phyloP scores from a whole-genome alignment of 2,888 invertebrate genomes.

The Eledona agricola region DNA sequence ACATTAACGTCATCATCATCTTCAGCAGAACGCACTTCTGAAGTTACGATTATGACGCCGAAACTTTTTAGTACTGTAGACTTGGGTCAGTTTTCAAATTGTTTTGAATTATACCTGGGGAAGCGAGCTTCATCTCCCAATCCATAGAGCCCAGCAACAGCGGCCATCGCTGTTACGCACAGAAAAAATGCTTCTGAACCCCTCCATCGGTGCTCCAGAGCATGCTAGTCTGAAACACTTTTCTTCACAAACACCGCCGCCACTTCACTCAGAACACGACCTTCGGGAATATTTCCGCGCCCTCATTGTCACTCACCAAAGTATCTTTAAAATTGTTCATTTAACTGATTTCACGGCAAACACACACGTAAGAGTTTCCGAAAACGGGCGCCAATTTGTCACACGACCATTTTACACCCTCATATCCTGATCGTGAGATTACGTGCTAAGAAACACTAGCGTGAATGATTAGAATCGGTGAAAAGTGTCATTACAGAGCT shows the following conservation, averaged over 20 bases:
- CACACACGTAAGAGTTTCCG: neutral
- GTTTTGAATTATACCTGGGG: slow-evolving; percentile 58
- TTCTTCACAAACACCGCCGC: slow-evolving; percentile 10
- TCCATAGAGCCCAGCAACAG: slow-evolving; percentile 82
- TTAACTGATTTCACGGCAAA: slow-evolving; percentile 33
- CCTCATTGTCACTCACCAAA: slow-evolving; percentile 9
- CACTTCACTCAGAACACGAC: too few relatives aligned
- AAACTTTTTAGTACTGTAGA: too few relatives aligned
- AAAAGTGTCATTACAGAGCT: slow-evolving; percentile 9
- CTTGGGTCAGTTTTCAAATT: too few relatives aligned
- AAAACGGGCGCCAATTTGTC: slow-evolving; percentile 16
- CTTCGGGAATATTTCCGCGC: too few relatives aligned
- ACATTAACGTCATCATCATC: too few relatives aligned
- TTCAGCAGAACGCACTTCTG: too few relatives aligned
- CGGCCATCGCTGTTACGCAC: slow-evolving; percentile 69
- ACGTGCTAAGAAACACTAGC: slow-evolving; percentile 27
- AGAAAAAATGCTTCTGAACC: slow-evolving; percentile 45
- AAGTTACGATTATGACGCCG: too few relatives aligned
- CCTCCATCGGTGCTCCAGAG: slow-evolving; percentile 54
- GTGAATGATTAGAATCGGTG: slow-evolving; percentile 20
- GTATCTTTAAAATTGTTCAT: slow-evolving; percentile 17
- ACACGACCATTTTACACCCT: neutral
- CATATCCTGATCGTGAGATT: slow-evolving; percentile 26
- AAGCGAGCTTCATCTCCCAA: slow-evolving; percentile 77
- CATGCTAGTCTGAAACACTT: slow-evolving; percentile 42